Percentiles rank a stretch among this genome's conserved stretches.
Conservation (phyloP, 2,113 vertebrate species). For the Hydrolagus affinis region DNA sequence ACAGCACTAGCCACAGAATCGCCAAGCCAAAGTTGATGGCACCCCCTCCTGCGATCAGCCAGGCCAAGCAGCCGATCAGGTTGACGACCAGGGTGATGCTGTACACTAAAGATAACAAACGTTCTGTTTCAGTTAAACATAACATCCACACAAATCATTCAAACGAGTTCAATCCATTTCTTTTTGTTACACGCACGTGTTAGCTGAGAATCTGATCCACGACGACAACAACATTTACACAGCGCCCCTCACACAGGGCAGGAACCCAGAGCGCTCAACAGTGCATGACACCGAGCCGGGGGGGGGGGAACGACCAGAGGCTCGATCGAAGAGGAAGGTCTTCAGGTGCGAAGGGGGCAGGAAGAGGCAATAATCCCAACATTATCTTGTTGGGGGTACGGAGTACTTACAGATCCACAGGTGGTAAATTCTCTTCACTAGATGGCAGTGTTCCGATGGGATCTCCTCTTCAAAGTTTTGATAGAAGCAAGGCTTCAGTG, state of each 20-base stretch:
- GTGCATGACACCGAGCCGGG: too few relatives aligned
- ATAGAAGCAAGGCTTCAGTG: slow-evolving; percentile 87
- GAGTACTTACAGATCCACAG: slow-evolving; percentile 82
- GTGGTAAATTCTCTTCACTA: slow-evolving; percentile 77
- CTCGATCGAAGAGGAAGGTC: too few relatives aligned
- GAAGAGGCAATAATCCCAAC: too few relatives aligned
- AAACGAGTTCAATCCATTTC: too few relatives aligned
- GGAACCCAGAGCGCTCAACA: too few relatives aligned
- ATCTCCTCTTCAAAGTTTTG: slow-evolving; percentile 88
- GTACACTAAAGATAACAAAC: slow-evolving; percentile 64
- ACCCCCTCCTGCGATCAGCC: slow-evolving; percentile 72
- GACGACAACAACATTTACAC: too few relatives aligned
- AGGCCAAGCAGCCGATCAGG: slow-evolving; percentile 78
- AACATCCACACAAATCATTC: too few relatives aligned
- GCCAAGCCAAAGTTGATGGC: slow-evolving; percentile 75
- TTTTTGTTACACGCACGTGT: too few relatives aligned
- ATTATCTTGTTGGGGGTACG: not conserved
- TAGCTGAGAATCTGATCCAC: too few relatives aligned
- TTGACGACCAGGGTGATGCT: slow-evolving; percentile 70
- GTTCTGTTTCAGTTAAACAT: not conserved
- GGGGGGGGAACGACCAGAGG: too few relatives aligned
- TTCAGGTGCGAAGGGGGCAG: too few relatives aligned
- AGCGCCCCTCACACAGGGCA: too few relatives aligned
- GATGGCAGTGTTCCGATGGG: slow-evolving; percentile 63
- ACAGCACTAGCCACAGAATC: slow-evolving; percentile 79